Base-by-base conservation (phyloP, 1,140 invertebrate genomes). In the Pseudomyrmex sp. region DNA sequence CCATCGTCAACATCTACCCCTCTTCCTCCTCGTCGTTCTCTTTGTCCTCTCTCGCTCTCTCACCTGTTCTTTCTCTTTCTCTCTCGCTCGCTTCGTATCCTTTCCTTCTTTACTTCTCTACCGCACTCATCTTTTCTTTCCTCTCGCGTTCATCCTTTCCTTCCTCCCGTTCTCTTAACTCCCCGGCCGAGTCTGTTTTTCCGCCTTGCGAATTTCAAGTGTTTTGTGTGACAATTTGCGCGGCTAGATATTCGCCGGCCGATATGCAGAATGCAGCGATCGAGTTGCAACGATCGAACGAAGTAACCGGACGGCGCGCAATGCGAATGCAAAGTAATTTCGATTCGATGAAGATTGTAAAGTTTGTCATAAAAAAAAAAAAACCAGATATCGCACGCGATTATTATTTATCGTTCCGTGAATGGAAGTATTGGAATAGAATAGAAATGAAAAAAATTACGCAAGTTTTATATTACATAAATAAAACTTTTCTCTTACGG, bases 181-280 rank as follows among this genome's bases (percentile, higher is more conserved):
- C 35, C 48, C 77, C 69, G 68, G 26, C 20, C 20, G 65, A n/a
- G 63, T 87, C 73, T 80, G 86, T 87, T 84, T 87, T 83, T 46
- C 50, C 66, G 50, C 20, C 18, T 74, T 23, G 58, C n/a, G 59
- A 84, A 65, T 62, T 75, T 84, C 73, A 68, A 87, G 72, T 87
- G 66, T 87, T 87, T 87, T 84, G 69, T 84, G 69, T 63, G 66
- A 84, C 85, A 74, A 83, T 87, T 83, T 72, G 77, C 65, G 63
- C 59, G 23, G 68, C 63, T 52, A 52, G 18, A 74, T 84, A 35
- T 70, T 69, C 46, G 35, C 46, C 61, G 48, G 7, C 9, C 65
- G 48, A 46, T 85, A 70, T 35, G 54, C 48, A 48, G 15, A 75
- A 44, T 69, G 65, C 65, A 80, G 44, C 70, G 54, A 59, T 79